A percentile compares a stretch with the other conserved stretches of the same genome.
Conservation (phyloP, 2,797 vertebrate species). For the Pampus argenteus region DNA sequence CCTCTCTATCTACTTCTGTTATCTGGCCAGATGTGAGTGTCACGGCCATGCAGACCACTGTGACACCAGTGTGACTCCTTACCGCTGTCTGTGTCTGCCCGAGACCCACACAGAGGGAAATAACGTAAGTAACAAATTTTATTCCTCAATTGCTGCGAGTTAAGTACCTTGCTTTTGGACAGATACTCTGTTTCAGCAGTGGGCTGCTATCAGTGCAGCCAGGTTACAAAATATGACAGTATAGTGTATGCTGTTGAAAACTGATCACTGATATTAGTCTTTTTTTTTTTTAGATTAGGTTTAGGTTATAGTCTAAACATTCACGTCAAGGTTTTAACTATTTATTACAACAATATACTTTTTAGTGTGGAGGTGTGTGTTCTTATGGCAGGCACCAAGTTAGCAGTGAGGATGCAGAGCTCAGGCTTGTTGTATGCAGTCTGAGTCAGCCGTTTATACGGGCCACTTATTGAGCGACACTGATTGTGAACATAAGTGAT, state of each 20-base stretch:
- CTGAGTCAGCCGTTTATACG: too few relatives aligned
- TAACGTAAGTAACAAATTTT: slow-evolving; percentile 86
- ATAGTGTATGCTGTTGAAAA: slow-evolving; percentile 3
- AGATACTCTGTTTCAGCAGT: not conserved
- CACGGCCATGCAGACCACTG: slow-evolving; percentile 90
- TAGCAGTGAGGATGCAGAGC: too few relatives aligned
- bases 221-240: slow-evolving; percentile 7
- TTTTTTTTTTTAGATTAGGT: too few relatives aligned
- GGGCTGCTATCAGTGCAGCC: not conserved
- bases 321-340: too few relatives aligned
- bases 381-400: too few relatives aligned
- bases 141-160: slow-evolving; percentile 6
- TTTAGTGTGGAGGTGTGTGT: too few relatives aligned
- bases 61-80: slow-evolving; percentile 83
- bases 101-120: slow-evolving; percentile 90
- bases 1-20: slow-evolving; percentile 18
- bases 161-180: not conserved
- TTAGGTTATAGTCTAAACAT: too few relatives aligned
- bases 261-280: slow-evolving; percentile 12
- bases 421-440: too few relatives aligned
- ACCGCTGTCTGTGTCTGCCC: slow-evolving; percentile 87
- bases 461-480: too few relatives aligned
- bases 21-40: slow-evolving; percentile 89
- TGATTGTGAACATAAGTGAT: too few relatives aligned
- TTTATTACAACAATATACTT: too few relatives aligned